Percentiles rank a stretch among this genome's conserved stretches.
phyloP scores from a whole-genome alignment of 2,797 vertebrate genomes.

The Chiroxiphia lanceolata region DNA sequence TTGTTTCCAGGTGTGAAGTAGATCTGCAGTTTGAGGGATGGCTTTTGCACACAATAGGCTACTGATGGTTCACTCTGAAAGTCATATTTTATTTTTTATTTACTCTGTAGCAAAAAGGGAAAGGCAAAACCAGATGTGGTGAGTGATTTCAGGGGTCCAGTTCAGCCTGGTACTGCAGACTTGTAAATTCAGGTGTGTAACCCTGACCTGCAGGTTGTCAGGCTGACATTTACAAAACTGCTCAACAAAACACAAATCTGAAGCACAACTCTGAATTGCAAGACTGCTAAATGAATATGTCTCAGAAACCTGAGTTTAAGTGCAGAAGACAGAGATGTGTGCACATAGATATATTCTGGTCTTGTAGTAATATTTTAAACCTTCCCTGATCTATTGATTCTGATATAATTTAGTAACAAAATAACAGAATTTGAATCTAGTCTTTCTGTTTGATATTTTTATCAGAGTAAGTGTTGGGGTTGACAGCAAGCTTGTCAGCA shows the following conservation, averaged over 20 bases:
- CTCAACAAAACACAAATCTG: neutral
- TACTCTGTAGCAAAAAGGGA: neutral
- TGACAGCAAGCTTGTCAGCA: too few species aligned
- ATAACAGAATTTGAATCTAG: neutral
- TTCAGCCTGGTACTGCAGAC: neutral
- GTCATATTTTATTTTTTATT: too few species aligned
- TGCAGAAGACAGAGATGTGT: neutral
- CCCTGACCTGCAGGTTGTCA: neutral
- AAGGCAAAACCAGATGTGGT: neutral
- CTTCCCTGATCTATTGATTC: neutral
- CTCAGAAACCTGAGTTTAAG: neutral
- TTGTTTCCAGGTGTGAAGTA: too few species aligned
- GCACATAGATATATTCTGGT: accelerated
- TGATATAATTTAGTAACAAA: neutral
- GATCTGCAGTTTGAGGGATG: too few species aligned
- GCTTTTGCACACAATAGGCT: too few species aligned
- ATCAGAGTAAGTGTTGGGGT: neutral
- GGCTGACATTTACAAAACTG: neutral
- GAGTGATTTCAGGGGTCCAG: neutral
- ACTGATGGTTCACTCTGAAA: too few species aligned
- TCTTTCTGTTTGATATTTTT: neutral
- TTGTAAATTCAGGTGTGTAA: neutral
- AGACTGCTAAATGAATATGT: neutral
- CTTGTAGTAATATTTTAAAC: neutral
- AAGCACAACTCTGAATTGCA: neutral